phyloP scores from a whole-genome alignment of 2,888 invertebrate species.

The Biston betularia region DNA sequence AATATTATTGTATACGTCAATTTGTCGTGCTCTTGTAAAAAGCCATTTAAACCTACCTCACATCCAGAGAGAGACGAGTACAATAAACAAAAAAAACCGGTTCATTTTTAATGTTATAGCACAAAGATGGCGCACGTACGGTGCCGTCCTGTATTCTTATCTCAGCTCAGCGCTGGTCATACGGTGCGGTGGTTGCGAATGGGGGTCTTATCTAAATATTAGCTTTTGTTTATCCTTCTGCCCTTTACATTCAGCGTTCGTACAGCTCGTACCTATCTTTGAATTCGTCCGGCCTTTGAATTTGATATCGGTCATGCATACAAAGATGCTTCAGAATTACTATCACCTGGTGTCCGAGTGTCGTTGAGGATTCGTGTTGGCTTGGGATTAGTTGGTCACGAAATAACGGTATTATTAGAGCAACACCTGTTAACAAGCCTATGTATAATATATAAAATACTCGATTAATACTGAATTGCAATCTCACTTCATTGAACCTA shows the following conservation, averaged over 20 bases:
- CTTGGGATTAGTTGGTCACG: conserved; percentile 15
- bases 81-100: conserved; percentile 41
- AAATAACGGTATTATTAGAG: not conserved
- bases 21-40: not conserved
- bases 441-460: not conserved
- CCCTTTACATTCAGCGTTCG: conserved; percentile 66
- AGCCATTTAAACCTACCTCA: conserved; percentile 7
- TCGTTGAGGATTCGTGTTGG: conserved; percentile 28
- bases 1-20: not conserved
- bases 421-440: not conserved
- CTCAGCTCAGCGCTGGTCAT: conserved; percentile 51
- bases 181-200: conserved; percentile 58
- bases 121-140: conserved; percentile 70
- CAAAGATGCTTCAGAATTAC: conserved; percentile 52
- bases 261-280: conserved; percentile 60
- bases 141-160: conserved; percentile 50
- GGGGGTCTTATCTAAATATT: conserved; percentile 74
- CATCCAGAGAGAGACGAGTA: conserved; percentile 33
- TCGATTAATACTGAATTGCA: not conserved
- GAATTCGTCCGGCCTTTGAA: conserved; percentile 59
- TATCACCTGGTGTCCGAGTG: conserved; percentile 46
- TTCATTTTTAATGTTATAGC: conserved; percentile 57
- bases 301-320: conserved; percentile 66
- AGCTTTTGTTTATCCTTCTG: conserved; percentile 71
- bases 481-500: no score